Evolutionary conservation across 1,140 invertebrate genomes (phyloP).

Genomic region (Aphelinus certus): DNA sequence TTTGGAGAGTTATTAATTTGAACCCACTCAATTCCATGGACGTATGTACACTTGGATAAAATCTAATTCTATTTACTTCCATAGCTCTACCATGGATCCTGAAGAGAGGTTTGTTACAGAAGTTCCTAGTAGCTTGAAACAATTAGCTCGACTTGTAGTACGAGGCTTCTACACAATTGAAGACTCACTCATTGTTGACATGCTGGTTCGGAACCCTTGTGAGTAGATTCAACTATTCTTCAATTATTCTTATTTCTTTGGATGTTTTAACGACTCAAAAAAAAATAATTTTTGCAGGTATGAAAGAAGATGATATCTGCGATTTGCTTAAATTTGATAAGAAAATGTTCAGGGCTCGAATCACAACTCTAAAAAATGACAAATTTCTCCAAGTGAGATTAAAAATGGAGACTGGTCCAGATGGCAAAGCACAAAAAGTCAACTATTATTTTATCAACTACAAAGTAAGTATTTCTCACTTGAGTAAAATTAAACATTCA

Average conservation of each 20-base stretch:
- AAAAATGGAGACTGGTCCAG: constrained; percentile 93
- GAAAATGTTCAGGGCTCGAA: constrained; percentile 90
- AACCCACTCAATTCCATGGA: too few species aligned
- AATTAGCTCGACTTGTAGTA: constrained; percentile 88
- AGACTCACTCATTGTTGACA: constrained; percentile 93
- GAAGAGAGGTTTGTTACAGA: constrained; percentile 76
- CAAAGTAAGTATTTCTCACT: constrained; percentile 64
- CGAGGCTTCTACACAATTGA: constrained; percentile 93
- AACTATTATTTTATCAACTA: constrained; percentile 99
- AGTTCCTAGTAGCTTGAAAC: constrained; percentile 89
- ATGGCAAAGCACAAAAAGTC: constrained; percentile 96
- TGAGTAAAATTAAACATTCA: not conserved
- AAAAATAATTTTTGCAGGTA: constrained; percentile 66
- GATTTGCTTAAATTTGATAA: constrained; percentile 93
- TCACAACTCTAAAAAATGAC: constrained; percentile 88
- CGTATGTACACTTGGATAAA: too few species aligned
- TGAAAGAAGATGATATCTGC: constrained; percentile 97
- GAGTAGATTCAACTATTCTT: constrained; percentile 55
- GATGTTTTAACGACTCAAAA: not conserved
- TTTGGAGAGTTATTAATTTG: too few species aligned
- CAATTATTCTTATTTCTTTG: constrained; percentile 23
- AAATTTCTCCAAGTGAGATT: constrained; percentile 94
- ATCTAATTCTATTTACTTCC: not conserved
- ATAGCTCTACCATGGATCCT: constrained; percentile 47
- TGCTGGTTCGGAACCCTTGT: constrained; percentile 93